Conservation (phyloP, 1,140 invertebrate species). For the Calephelis virginiensis region DNA sequence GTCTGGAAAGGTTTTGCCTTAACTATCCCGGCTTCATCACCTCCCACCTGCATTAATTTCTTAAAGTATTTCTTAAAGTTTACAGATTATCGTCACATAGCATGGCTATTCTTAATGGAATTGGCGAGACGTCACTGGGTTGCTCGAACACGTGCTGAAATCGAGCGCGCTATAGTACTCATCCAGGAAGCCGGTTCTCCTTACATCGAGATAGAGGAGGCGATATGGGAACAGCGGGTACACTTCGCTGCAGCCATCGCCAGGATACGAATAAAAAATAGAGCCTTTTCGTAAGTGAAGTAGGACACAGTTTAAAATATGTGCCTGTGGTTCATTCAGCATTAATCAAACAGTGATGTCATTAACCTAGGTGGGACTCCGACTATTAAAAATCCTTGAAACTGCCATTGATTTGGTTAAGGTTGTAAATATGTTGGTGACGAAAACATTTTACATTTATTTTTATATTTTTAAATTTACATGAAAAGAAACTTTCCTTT, state of each 20-base stretch:
- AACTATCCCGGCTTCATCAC: too few species aligned
- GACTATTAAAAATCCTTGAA: too few species aligned
- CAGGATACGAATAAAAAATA: conserved; percentile 84
- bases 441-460: too few species aligned
- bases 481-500: too few species aligned
- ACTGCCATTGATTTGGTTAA: too few species aligned
- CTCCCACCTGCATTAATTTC: not conserved
- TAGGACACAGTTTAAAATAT: not conserved
- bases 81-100: conserved; percentile 43
- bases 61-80: conserved; percentile 40
- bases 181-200: conserved; percentile 47
- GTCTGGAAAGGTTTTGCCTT: too few species aligned
- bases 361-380: too few species aligned
- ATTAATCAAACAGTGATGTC: too few species aligned
- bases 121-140: conserved; percentile 60
- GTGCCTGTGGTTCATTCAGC: too few species aligned
- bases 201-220: conserved; percentile 78
- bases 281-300: conserved; percentile 78
- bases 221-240: conserved; percentile 81
- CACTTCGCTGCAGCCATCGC: conserved; percentile 85
- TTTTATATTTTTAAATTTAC: too few species aligned
- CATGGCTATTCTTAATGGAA: conserved; percentile 70
- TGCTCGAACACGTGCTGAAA: conserved; percentile 46
- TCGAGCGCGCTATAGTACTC: conserved; percentile 43
- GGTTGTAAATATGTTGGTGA: too few species aligned